A percentile compares a stretch with the other conserved stretches of the same genome.
phyloP scores from a whole-genome alignment of 2,113 vertebrate genomes.

The Alethe castanea region DNA sequence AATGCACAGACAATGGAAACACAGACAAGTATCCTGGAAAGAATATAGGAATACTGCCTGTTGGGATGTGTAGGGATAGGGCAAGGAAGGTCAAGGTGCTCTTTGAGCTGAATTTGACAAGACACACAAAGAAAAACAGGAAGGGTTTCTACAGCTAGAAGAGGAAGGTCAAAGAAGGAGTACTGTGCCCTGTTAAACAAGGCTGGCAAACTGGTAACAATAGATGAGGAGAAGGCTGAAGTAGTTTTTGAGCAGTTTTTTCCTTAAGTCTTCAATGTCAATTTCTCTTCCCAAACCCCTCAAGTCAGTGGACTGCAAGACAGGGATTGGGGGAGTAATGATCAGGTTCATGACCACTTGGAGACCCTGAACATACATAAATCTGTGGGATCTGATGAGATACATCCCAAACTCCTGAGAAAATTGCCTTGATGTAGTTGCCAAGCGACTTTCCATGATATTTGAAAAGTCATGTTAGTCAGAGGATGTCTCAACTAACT shows the following conservation, averaged over 20 bases:
- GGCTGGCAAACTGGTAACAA: neutral
- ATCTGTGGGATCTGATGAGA: neutral
- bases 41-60: neutral
- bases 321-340: neutral
- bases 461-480: neutral
- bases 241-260: neutral
- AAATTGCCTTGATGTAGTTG: neutral
- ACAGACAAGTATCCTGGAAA: neutral
- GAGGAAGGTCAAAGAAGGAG: neutral
- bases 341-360: neutral
- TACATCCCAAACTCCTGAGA: neutral
- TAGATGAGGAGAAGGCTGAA: neutral
- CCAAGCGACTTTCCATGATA: neutral
- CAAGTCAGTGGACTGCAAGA: neutral
- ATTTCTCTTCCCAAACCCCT: neutral
- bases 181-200: fast-evolving
- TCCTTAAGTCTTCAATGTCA: neutral
- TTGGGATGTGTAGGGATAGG: neutral
- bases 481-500: neutral
- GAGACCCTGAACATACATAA: neutral
- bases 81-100: neutral
- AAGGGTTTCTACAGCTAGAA: neutral
- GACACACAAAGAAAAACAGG: neutral
- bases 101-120: neutral
- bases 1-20: neutral